Percentiles rank a stretch among this genome's conserved stretches.
Conservation (phyloP, 2,797 vertebrate species). For the Pygocentrus nattereri region DNA sequence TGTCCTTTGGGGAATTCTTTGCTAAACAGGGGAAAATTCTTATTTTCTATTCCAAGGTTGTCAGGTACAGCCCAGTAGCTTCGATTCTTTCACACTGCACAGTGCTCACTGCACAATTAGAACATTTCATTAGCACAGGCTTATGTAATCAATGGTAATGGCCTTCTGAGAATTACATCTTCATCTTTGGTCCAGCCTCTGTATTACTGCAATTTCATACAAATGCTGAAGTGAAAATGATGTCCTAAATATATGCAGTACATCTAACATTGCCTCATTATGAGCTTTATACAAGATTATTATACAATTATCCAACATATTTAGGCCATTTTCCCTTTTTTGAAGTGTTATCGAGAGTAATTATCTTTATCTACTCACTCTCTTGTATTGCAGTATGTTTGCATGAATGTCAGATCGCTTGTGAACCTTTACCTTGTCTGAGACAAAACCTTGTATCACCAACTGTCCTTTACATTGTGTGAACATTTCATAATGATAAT, state of each 20-base stretch:
- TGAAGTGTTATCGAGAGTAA: too few species aligned
- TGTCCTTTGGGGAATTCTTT: slow-evolving; percentile 17
- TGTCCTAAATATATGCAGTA: not conserved
- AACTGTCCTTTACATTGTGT: too few species aligned
- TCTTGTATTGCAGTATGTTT: too few species aligned
- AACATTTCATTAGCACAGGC: slow-evolving; percentile 2
- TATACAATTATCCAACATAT: too few species aligned
- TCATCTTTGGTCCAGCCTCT: not conserved
- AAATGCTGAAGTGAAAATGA: not conserved
- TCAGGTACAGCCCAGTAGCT: not conserved
- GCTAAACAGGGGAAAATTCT: slow-evolving; percentile 30
- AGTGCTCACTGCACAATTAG: not conserved
- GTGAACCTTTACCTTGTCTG: too few species aligned
- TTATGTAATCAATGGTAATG: not conserved
- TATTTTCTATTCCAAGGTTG: slow-evolving; percentile 17
- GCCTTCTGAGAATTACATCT: not conserved
- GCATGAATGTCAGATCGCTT: too few species aligned
- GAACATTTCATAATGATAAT: too few species aligned
- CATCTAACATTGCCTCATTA: not conserved
- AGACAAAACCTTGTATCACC: too few species aligned
- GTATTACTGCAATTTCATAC: not conserved
- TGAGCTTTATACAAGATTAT: too few species aligned
- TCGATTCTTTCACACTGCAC: not conserved
- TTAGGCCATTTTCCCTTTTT: too few species aligned
- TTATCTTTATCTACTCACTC: too few species aligned